Base-by-base conservation (phyloP, 2,797 vertebrate species). In the Enoplosus armatus region DNA sequence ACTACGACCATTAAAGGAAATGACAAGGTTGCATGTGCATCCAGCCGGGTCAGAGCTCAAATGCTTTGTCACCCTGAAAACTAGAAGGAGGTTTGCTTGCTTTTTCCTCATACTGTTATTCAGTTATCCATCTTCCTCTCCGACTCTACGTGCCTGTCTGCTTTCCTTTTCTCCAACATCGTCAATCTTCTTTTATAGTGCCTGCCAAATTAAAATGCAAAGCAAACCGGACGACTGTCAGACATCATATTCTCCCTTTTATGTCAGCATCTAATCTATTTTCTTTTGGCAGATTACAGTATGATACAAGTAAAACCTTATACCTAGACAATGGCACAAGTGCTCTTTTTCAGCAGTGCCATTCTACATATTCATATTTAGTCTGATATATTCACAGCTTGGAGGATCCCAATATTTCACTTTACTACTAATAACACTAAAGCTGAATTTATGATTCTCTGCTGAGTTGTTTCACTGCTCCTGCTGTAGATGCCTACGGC, bases 381-480 rank as follows among this genome's bases (percentile, higher is more conserved):
- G 61, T 63, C 51, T 72, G 66, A 91, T 77, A 77, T 86, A 89
- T 83, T 80, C 79, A 75, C 64, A 81, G 62, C 26, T 65, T 56
- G 59, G 55, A 78, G 69, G 64, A 72, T 78, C 64, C 63, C 68
- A 74, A 67, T 84, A 84, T 87, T 89, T 88, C 81, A 79, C 76
- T 85, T 84, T 74, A 70, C 64, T 29, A 51, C 78, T 82, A 80
- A 81, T 83, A 88, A 87, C 71, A 84, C 74, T 67, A 68, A 79
- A 71, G 62, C 73, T 76, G 67, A 71, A 89, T 91, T 85, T 87
- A 90, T 79, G 76, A 37, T 71, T 51, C 85, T 83, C 79, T 68
- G 72, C 58, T 22, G 59, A 77, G 75, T 82, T 66, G 65, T 77
- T 84, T 72, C 77, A 59, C 64, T 56, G 74, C 63, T 74, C 47